These are phyloP conservation scores for Sylvicapra grimmia DNA, from an alignment of 2,113 vertebrate genomes.

Conservation along the genomic window DNA sequence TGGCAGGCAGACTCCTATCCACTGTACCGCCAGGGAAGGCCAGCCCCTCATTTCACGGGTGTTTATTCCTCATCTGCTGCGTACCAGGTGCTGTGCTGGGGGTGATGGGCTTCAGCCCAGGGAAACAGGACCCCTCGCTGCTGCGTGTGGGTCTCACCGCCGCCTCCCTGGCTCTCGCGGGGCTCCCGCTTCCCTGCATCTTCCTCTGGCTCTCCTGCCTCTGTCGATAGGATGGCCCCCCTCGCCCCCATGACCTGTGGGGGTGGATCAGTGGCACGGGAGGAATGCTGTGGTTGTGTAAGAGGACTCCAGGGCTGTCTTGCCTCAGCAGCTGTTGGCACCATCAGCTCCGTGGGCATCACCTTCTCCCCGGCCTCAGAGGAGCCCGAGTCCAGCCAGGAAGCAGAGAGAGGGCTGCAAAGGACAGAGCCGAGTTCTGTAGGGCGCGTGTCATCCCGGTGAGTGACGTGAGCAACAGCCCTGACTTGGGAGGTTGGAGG, in stretches of 20 bases:
- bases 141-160: background rate
- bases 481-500: background rate
- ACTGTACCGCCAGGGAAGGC: background rate
- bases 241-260: background rate
- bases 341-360: constrained; percentile 1
- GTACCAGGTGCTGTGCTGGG: background rate
- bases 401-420: background rate
- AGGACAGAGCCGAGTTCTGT: background rate
- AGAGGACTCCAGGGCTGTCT: constrained; percentile 17
- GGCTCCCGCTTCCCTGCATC: too few species aligned
- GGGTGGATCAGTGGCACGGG: background rate
- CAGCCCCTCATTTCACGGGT: background rate
- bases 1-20: background rate
- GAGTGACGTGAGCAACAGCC: constrained; percentile 28
- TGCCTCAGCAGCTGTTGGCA: background rate
- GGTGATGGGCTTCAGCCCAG: background rate
- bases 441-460: background rate
- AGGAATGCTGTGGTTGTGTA: background rate
- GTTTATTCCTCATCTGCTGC: too few species aligned
- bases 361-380: constrained; percentile 32
- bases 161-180: accelerated
- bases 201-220: background rate
- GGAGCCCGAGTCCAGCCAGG: constrained; percentile 19
- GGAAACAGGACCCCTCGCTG: background rate
- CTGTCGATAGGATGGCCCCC: background rate